Evolutionary conservation across 2,888 invertebrate species (phyloP).

Genomic region (Acronicta leporina): DNA sequence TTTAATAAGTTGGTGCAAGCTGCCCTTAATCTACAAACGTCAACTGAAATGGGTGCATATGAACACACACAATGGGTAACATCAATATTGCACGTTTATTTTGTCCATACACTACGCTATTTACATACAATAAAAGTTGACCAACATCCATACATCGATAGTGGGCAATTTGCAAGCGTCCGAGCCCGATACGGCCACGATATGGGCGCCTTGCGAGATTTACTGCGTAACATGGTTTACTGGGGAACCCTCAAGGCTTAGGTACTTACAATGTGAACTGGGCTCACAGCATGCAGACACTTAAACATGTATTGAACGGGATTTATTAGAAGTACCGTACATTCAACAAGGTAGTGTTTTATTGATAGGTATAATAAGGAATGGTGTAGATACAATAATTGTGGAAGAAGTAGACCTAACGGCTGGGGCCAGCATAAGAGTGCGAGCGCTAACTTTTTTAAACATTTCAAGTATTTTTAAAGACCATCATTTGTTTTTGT

Average conservation of each 20-base stretch:
- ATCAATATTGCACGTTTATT: background rate
- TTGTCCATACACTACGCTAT: slow-evolving; percentile 9
- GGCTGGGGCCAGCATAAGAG: background rate
- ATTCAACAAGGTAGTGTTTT: slow-evolving; percentile 32
- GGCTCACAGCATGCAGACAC: slow-evolving; percentile 53
- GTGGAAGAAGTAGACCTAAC: slow-evolving; percentile 14
- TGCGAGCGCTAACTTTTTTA: too few relatives aligned
- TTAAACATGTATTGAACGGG: slow-evolving; percentile 52
- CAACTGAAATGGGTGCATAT: too few relatives aligned
- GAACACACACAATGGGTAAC: too few relatives aligned
- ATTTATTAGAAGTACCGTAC: slow-evolving; percentile 46
- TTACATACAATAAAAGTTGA: slow-evolving; percentile 42
- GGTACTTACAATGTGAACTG: slow-evolving; percentile 50
- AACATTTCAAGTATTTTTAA: too few relatives aligned
- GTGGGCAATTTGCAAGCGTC: slow-evolving; percentile 48
- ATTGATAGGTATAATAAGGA: slow-evolving; percentile 6
- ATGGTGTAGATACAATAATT: slow-evolving; percentile 18
- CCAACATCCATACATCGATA: slow-evolving; percentile 44
- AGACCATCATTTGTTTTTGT: too few relatives aligned
- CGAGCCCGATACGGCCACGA: slow-evolving; percentile 29
- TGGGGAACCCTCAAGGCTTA: slow-evolving; percentile 51
- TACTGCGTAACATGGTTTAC: slow-evolving; percentile 50
- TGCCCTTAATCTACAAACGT: too few relatives aligned
- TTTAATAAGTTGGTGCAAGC: too few relatives aligned
- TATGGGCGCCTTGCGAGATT: slow-evolving; percentile 54